Evolutionary conservation across 2,113 vertebrate genomes (phyloP).

Genomic region (Athene cunicularia): DNA sequence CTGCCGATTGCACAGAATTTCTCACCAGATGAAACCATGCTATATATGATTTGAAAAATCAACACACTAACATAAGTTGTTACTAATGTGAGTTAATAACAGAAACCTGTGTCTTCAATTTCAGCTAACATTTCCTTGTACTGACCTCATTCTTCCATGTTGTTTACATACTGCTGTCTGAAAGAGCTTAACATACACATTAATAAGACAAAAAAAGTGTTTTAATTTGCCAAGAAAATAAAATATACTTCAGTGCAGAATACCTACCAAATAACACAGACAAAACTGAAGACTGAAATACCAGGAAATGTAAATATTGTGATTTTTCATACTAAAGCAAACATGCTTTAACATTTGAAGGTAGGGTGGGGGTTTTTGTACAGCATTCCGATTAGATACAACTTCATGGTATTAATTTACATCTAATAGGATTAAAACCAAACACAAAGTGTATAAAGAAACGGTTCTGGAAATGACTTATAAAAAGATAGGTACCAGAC

Average conservation of each 20-base stretch:
- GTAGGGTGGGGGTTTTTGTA: too few species aligned
- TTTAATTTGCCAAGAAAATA: background rate
- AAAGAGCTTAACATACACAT: background rate
- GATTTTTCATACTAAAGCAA: background rate
- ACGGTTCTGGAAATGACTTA: background rate
- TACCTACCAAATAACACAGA: background rate
- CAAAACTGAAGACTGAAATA: background rate
- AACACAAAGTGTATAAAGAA: too few species aligned
- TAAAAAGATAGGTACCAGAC: constrained; percentile 14
- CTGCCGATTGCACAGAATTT: background rate
- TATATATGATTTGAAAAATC: background rate
- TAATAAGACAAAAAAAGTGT: background rate
- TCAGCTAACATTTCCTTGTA: background rate
- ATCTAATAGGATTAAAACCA: too few species aligned
- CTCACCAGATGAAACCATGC: background rate
- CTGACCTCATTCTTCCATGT: background rate
- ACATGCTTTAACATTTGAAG: too few species aligned
- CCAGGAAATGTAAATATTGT: background rate
- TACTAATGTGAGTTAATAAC: background rate
- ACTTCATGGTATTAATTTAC: too few species aligned
- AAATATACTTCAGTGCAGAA: background rate
- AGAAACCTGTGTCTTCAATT: background rate
- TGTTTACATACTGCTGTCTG: background rate
- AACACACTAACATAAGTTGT: background rate
- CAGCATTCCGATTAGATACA: too few species aligned